Evolutionary conservation across 1,140 invertebrate genomes (phyloP), one percentile per base, ranked within the genome.

Genomic region (Drosophila kepulauana): DNA sequence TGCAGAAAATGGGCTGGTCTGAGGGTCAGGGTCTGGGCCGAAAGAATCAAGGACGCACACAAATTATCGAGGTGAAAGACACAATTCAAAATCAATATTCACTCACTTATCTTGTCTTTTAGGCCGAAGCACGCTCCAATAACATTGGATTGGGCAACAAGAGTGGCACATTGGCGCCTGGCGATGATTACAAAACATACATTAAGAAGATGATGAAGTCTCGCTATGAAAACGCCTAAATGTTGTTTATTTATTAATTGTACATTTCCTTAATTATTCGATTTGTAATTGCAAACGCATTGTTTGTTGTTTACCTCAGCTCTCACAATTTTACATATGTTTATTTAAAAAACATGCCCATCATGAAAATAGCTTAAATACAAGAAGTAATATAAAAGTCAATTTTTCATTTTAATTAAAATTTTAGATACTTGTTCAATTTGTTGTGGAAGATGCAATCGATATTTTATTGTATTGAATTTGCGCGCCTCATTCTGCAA

Each of bases 1-100:
- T 99, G 46, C 98, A 99, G 93, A 99, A 98, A 93, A 99, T 99
- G 99, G 99, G 99, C 0, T 99, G 99, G 99, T 97, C 96, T 5
- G 97, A 98, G 92, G 99, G 99, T 1, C 96, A 98, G 94, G 99
- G 99, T 0, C 93, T 99, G 8, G 99, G 99, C 3, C 97, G 97
- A 91, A 94, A 95, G 35, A 97, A 98, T 91, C 98, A 99, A 93
- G 98, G 98, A n/a, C 94, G 98, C 80, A 97, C 97, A 5, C 97
- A 96, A 52, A 98, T 98, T 54, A 97, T 99, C 72, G 96, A 98
- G 93, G 96, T 97, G 82, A 45, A 3, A 4, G 51, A 33, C 1
- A 33, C 1, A 5, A 2, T 1, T 7, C 2, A 1, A 33, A 38
- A 38, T 38, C 10, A n/a, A 10, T 56, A 13, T 41, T 8, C 3